Percentiles rank a stretch among this genome's conserved stretches.
phyloP scores from a whole-genome alignment of 2,888 invertebrate genomes.

The Zhengitettix transpicula region DNA sequence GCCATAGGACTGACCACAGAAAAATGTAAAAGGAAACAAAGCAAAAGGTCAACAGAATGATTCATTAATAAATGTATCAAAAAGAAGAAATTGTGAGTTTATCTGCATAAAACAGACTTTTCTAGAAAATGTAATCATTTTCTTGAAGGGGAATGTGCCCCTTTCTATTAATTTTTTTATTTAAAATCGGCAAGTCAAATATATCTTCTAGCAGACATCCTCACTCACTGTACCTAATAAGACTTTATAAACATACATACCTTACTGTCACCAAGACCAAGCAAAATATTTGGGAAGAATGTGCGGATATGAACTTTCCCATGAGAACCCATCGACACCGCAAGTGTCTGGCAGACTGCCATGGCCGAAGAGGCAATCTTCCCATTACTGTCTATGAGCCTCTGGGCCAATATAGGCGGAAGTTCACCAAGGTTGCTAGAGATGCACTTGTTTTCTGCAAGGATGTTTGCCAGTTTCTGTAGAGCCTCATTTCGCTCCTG shows the following conservation, averaged over 20 bases:
- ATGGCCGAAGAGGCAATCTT: constrained; percentile 75
- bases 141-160: too few relatives aligned
- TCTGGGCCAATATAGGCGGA: constrained; percentile 56
- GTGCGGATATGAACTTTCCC: constrained; percentile 63
- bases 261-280: constrained; percentile 49
- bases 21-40: too few relatives aligned
- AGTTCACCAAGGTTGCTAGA: constrained; percentile 71
- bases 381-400: constrained; percentile 80
- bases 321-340: constrained; percentile 65
- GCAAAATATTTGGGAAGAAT: constrained; percentile 70
- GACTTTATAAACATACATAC: constrained; percentile 25
- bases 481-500: constrained; percentile 55
- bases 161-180: too few relatives aligned
- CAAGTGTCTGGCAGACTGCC: constrained; percentile 66
- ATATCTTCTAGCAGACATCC: background rate
- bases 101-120: too few relatives aligned
- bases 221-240: background rate
- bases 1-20: too few relatives aligned
- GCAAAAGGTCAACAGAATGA: too few relatives aligned
- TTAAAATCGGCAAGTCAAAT: too few relatives aligned
- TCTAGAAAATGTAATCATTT: too few relatives aligned
- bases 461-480: constrained; percentile 50
- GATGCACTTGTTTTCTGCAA: constrained; percentile 63
- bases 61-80: too few relatives aligned
- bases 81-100: too few relatives aligned